phyloP scores from a whole-genome alignment of 2,888 invertebrate species.

The Hanleya hanleyi region DNA sequence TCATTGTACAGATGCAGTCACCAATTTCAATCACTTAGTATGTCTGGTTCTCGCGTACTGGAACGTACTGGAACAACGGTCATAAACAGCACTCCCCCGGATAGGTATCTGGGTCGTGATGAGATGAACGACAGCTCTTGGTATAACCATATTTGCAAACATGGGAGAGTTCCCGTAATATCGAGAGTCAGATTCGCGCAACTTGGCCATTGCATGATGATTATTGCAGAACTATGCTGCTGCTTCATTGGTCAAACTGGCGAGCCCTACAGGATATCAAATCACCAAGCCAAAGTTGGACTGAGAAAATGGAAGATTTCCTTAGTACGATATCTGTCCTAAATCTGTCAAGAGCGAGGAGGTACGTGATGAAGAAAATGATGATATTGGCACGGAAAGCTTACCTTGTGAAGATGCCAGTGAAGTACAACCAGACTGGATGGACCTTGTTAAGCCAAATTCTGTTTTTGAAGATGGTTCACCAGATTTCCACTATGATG shows the following conservation, averaged over 20 bases:
- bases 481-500: slow-evolving; percentile 35
- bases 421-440: no score
- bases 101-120: slow-evolving; percentile 28
- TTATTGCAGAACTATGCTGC: slow-evolving; percentile 32
- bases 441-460: no score
- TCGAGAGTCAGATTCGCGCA: slow-evolving; percentile 10
- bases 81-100: slow-evolving; percentile 30
- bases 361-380: slow-evolving; percentile 9
- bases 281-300: slow-evolving; percentile 26
- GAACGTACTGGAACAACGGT: slow-evolving; percentile 23
- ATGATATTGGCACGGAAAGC: slow-evolving; percentile 4
- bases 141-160: slow-evolving; percentile 17
- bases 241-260: slow-evolving; percentile 44
- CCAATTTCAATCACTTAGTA: slow-evolving; percentile 36
- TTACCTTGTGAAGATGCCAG: no score
- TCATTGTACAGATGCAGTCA: slow-evolving; percentile 17
- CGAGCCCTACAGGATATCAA: slow-evolving; percentile 36
- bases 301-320: slow-evolving; percentile 25
- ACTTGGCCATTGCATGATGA: slow-evolving; percentile 40
- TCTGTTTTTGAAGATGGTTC: slow-evolving; percentile 11
- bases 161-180: slow-evolving; percentile 16
- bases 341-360: slow-evolving; percentile 37
- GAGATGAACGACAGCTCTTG: slow-evolving; percentile 14
- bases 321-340: slow-evolving; percentile 31
- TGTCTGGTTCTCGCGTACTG: slow-evolving; percentile 34